Evolutionary conservation across 2,113 vertebrate genomes (phyloP), one percentile per base, ranked within the genome.

Genomic region (Emydura subglobosa): DNA sequence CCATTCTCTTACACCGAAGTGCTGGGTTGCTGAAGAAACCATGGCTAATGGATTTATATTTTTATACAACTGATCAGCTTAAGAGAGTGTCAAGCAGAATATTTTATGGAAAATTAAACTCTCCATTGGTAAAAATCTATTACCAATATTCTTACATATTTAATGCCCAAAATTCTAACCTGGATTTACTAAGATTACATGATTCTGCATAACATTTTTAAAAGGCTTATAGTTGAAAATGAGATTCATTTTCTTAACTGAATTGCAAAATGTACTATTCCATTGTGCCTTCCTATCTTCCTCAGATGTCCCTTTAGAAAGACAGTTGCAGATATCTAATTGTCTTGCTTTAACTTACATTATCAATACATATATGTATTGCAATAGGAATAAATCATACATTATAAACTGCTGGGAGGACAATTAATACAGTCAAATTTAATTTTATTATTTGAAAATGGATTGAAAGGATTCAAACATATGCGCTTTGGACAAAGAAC

Each of bases 151-250:
- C 74, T 79, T 92, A 54, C 82, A 31, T 91, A 14, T 53, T 7
- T 85, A 79, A 92, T 81, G 31, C 2, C 0, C 42, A 80, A n/a
- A 89, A 42, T 47, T 78, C 85, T 89, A 95, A 89, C 50, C 87
- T 87, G 82, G 87, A 53, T 72, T 95, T 89, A 42, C 65, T 50
- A 61, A 88, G 86, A 92, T 95, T 91, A 89, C 53, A 42, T 55
- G 86, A 39, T 39, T 44, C 85, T 47, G 90, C 39, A 78, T 24
- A 55, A 86, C 79, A 49, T 22, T 54, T 83, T 95, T 81, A 85
- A 49, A 84, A 87, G 59, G 76, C 57, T 96, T 92, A 61, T 17
- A 89, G 17, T 87, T 29, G 39, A 16, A 54, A 91, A 59, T n/a
- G 44, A 89, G 78, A 31, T 76, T 82, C 59, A 55, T 92, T 27